These are phyloP conservation scores for Nanger granti DNA, from an alignment of 2,113 vertebrate genomes.

Conservation along the genomic window DNA sequence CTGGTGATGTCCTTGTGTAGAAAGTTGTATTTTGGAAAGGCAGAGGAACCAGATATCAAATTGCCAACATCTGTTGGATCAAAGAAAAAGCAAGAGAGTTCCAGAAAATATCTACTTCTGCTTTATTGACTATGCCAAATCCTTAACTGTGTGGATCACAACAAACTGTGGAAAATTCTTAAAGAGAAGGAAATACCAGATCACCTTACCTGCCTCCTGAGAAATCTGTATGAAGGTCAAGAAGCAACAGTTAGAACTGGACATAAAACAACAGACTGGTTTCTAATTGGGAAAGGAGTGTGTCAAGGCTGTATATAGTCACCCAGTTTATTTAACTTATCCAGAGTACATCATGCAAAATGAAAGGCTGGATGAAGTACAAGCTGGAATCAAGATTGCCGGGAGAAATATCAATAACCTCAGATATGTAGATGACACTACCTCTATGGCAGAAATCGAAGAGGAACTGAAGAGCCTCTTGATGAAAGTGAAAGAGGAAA, in stretches of 20 bases:
- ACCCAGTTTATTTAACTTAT: neutral
- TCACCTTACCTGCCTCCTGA: neutral
- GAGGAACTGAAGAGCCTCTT: neutral
- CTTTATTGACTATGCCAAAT: neutral
- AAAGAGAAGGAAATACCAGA: neutral
- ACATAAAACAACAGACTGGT: neutral
- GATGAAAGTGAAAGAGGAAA: neutral
- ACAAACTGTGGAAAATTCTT: neutral
- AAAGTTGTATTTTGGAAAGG: neutral
- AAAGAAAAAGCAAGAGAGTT: neutral
- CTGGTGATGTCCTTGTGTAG: neutral
- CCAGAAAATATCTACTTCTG: neutral
- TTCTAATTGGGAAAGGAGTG: neutral
- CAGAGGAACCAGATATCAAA: neutral
- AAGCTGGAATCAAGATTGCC: neutral
- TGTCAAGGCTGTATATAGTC: neutral
- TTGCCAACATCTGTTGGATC: neutral
- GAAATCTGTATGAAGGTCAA: neutral
- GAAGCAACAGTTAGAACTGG: neutral
- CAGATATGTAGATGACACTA: neutral
- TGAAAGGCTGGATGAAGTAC: neutral
- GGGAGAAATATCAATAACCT: neutral
- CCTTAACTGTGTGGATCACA: neutral
- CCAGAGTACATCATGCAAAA: neutral
- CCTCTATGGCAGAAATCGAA: neutral